Base-by-base conservation (phyloP, 2,888 invertebrate genomes). In the Orchesellides sinensis region DNA sequence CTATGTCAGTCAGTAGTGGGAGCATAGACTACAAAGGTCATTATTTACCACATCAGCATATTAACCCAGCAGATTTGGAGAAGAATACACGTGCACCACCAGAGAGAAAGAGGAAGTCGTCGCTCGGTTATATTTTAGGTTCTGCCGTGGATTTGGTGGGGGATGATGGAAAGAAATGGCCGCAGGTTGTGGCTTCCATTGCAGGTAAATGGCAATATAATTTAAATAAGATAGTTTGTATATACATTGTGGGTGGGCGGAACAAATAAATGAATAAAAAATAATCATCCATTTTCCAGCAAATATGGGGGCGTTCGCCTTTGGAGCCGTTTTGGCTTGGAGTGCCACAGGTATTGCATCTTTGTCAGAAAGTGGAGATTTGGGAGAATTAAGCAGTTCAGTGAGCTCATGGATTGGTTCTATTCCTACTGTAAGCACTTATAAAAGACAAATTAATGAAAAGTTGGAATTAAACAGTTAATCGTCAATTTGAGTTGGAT, bases 351-450 rank as follows among this genome's bases (percentile, higher is more conserved):
- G 82, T 12, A 59, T 83, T 25, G 19, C 84, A 4, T 79, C 78
- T 25, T 52, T 87, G 27, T 10, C 47, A 17, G 70, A 82, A 6
- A 54, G 40, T 17, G 54, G 35, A 27, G 85, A 84, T 10, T 63
- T 85, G 19, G 86, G 84, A 8, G 75, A 81, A 29, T 6, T 93
- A 90, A 90, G 91, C n/a, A 89, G 90, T 21, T 89, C 91, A 0
- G 91, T 91, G 59, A 90, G 90, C 1, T 92, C 93, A 0, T 91
- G 93, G 90, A 89, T 93, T 12, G 92, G 92, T 0, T 92, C 92
- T 49, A 89, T 92, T 1, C 91, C 84, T 52, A 84, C 85, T 63
- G 85, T 87, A 78, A 68, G 32, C 5, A 21, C 54, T 21, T n/a
- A 14, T 52, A 21, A 21, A 52, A 59, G 77, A 25, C 61, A n/a